A percentile compares a stretch with the other conserved stretches of the same genome.
Conservation (phyloP, 2,888 invertebrate genomes). For the Crossocerus cetratus region DNA sequence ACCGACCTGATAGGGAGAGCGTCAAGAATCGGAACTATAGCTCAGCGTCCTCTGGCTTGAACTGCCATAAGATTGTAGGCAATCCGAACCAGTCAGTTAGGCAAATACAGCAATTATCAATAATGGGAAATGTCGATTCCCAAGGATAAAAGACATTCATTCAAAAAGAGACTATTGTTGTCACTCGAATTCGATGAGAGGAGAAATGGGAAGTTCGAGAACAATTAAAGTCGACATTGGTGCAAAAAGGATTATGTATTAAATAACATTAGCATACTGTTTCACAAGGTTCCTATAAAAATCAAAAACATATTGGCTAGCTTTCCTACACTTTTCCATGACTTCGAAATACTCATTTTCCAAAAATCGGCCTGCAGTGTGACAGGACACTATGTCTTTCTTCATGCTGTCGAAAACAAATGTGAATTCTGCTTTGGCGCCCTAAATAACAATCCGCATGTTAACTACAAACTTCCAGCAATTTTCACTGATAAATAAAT, state of each 20-base stretch:
- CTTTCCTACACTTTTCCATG: conserved; percentile 82
- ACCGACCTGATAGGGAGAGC: no score
- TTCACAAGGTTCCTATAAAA: conserved; percentile 84
- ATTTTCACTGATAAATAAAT: conserved; percentile 9
- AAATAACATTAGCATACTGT: conserved; percentile 78
- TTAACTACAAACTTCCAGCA: not conserved
- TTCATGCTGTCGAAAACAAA: conserved; percentile 86
- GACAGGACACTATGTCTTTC: conserved; percentile 80
- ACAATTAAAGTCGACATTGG: not conserved
- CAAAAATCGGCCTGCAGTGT: conserved; percentile 85
- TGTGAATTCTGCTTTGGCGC: conserved; percentile 82
- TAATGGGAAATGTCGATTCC: no score
- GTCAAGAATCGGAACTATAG: no score
- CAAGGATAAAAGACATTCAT: no score
- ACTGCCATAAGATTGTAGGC: no score
- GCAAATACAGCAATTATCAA: no score
- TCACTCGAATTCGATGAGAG: no score
- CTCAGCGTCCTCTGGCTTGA: no score
- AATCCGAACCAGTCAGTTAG: no score
- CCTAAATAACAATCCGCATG: conserved; percentile 66
- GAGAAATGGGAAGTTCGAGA: no score
- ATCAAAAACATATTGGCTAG: conserved; percentile 84
- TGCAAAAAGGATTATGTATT: conserved; percentile 15
- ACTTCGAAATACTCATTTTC: conserved; percentile 84
- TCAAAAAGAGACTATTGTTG: no score